Evolutionary conservation across 2,113 vertebrate genomes (phyloP).

Genomic region (Coracopsis vasa): DNA sequence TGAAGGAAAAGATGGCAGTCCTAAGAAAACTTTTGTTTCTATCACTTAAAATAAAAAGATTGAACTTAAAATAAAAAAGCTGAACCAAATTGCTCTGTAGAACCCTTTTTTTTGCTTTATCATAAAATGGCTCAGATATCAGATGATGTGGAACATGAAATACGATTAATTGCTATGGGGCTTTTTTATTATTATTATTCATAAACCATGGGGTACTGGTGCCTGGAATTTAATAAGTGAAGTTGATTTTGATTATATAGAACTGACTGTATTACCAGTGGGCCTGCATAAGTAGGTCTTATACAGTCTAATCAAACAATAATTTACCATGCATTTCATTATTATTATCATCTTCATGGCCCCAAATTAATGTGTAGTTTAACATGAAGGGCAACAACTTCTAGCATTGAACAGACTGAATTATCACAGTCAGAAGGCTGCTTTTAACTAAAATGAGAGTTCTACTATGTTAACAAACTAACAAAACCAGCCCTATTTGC

Average conservation of each 20-base stretch:
- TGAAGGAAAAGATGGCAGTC: not conserved
- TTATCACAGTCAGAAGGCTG: not conserved
- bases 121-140: not conserved
- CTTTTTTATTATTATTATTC: not conserved
- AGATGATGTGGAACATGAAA: not conserved
- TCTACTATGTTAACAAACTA: not conserved
- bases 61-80: conserved; percentile 41
- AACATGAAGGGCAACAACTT: not conserved
- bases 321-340: conserved; percentile 3
- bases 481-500: not conserved
- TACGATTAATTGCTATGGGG: not conserved
- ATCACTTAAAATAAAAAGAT: conserved; percentile 25
- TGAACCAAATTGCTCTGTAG: not conserved
- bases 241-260: conserved; percentile 1
- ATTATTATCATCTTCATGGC: not conserved
- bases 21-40: not conserved
- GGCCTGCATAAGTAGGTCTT: not conserved
- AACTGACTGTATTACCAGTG: not conserved
- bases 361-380: not conserved
- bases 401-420: not conserved
- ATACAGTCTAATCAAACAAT: not conserved
- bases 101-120: not conserved
- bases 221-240: not conserved
- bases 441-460: not conserved
- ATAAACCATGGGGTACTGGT: not conserved